Conservation (phyloP, 2,113 vertebrate species). For the Forbesichthys agassizii region DNA sequence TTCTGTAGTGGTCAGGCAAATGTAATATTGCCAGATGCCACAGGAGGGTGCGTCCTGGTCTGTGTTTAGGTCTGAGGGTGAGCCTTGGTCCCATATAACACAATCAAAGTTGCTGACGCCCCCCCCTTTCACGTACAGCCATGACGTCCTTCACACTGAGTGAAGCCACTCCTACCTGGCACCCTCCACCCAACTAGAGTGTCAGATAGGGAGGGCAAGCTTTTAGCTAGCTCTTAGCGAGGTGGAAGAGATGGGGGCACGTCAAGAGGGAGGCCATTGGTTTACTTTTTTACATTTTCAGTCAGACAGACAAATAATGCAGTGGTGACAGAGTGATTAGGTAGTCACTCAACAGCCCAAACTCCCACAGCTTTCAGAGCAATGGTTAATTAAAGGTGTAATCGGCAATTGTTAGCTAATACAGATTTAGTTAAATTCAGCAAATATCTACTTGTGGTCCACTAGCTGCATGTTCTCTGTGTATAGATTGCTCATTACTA, state of each 20-base stretch:
- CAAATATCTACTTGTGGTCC: neutral
- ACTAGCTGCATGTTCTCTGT: neutral
- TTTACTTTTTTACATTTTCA: slow-evolving; percentile 37
- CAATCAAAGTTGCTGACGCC: neutral
- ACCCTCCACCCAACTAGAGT: slow-evolving; percentile 20
- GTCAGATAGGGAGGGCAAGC: slow-evolving; percentile 24
- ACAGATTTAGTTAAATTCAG: no score
- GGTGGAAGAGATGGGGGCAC: slow-evolving; percentile 34
- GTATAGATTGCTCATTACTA: no score
- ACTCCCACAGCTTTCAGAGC: slow-evolving; percentile 14
- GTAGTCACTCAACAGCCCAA: slow-evolving; percentile 15
- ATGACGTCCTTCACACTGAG: slow-evolving; percentile 30
- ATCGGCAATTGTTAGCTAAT: neutral
- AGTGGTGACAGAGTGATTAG: slow-evolving; percentile 16
- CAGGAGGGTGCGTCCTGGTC: neutral
- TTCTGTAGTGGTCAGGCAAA: no score
- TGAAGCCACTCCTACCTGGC: slow-evolving; percentile 19
- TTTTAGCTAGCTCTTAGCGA: slow-evolving; percentile 52
- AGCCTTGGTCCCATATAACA: neutral
- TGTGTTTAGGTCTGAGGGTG: no score
- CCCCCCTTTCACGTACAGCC: slow-evolving; percentile 1
- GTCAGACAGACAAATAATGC: slow-evolving; percentile 50
- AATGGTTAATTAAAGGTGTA: neutral
- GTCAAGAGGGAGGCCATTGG: slow-evolving; percentile 36
- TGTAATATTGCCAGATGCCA: neutral